Evolutionary conservation across 2,113 vertebrate species (phyloP).

Genomic region (Grammomys surdaster): DNA sequence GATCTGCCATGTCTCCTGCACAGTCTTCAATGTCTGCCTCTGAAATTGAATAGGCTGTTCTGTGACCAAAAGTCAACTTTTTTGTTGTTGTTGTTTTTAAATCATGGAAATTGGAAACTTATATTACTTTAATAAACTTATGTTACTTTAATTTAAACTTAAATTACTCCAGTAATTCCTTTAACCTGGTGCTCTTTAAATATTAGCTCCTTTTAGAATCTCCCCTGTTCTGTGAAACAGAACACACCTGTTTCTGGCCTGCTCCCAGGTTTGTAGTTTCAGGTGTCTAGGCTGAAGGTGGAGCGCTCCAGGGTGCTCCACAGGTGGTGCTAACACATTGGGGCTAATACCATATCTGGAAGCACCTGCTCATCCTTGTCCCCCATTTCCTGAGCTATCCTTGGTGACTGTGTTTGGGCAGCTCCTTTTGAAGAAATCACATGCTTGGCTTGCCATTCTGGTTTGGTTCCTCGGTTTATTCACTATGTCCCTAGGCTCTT

Average conservation of each 20-base stretch:
- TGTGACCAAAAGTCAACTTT: background rate
- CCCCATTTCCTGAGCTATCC: background rate
- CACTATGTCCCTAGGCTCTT: background rate
- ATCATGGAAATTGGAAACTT: background rate
- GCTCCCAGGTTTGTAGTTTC: background rate
- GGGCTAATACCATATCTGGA: background rate
- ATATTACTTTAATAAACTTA: too few relatives aligned
- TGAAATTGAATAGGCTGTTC: background rate
- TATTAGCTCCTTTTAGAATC: background rate
- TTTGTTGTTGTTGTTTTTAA: background rate
- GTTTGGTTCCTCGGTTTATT: background rate
- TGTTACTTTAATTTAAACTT: too few relatives aligned
- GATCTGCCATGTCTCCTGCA: background rate
- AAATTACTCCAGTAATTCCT: background rate
- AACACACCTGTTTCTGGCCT: background rate
- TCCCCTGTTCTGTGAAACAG: too few relatives aligned
- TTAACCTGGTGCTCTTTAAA: background rate
- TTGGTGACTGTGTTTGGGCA: background rate
- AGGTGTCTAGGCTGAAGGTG: too few relatives aligned
- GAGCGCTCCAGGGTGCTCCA: background rate
- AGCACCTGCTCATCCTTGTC: accelerated
- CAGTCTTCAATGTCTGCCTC: background rate
- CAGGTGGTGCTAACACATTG: background rate
- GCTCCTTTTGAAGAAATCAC: background rate
- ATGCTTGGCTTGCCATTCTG: too few relatives aligned